Percentiles rank a stretch among this genome's conserved stretches.
phyloP scores from a whole-genome alignment of 1,140 invertebrate species.

The Panagrolaimus sp. region DNA sequence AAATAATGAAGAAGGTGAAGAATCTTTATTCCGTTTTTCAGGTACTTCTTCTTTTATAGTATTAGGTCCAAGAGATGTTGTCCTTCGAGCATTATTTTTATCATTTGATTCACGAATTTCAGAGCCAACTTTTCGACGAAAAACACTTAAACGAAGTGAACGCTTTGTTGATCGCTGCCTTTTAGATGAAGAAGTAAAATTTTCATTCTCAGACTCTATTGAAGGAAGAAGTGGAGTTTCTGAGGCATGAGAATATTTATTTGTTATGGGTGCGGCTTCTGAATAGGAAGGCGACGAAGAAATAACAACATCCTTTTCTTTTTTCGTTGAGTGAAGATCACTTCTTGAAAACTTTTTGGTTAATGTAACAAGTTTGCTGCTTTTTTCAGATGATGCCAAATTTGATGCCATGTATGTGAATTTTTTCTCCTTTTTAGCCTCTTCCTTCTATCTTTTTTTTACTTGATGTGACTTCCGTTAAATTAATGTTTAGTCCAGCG shows the following conservation, averaged over 20 bases:
- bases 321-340: not conserved
- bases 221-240: too few species aligned
- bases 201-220: too few species aligned
- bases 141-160: conserved; percentile 7
- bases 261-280: too few species aligned
- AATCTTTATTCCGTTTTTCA: not conserved
- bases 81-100: not conserved
- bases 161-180: not conserved
- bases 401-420: conserved; percentile 1
- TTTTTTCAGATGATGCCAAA: conserved; percentile 2
- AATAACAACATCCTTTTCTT: not conserved
- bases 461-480: not conserved
- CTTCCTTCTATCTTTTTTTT: too few species aligned
- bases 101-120: not conserved
- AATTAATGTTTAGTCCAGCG: conserved; percentile 5
- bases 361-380: conserved; percentile 11
- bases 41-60: not conserved
- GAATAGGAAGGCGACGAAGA: not conserved
- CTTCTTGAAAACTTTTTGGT: conserved; percentile 1
- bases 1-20: not conserved
- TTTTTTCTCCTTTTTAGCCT: too few species aligned
- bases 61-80: not conserved
- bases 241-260: too few species aligned
- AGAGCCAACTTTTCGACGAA: not conserved
- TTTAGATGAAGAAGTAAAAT: too few species aligned